Evolutionary conservation across 1,140 invertebrate genomes (phyloP).

Genomic region (Drosophila triauraria): DNA sequence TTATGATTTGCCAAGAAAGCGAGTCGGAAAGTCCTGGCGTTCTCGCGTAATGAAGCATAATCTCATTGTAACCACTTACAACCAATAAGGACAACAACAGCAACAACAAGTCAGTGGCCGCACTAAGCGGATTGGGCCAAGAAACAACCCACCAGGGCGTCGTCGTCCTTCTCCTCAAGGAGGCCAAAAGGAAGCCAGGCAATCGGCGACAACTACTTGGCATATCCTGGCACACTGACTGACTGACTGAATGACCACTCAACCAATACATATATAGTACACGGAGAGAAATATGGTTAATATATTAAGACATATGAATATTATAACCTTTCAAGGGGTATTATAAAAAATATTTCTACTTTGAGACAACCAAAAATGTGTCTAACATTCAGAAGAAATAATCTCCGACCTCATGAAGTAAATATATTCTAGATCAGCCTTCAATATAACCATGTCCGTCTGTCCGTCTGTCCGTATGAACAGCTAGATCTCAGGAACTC

Average conservation of each 20-base stretch:
- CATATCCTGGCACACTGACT: conserved; percentile 73
- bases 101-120: conserved; percentile 5
- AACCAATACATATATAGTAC: conserved; percentile 7
- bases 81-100: conserved; percentile 73
- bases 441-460: too few relatives aligned
- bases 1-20: conserved; percentile 72
- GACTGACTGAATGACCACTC: conserved; percentile 37
- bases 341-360: background rate
- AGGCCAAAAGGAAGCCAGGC: conserved; percentile 28
- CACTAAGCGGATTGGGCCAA: conserved; percentile 74
- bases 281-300: background rate
- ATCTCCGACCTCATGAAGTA: background rate
- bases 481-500: too few relatives aligned
- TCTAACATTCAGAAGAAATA: background rate
- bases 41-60: conserved; percentile 78
- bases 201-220: conserved; percentile 72
- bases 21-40: conserved; percentile 30
- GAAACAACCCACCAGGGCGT: conserved; percentile 42
- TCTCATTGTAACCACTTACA: conserved; percentile 79
- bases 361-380: too few relatives aligned
- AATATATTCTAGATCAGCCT: background rate
- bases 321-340: background rate
- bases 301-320: background rate
- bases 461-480: too few relatives aligned
- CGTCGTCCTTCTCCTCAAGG: conserved; percentile 29